Percentiles rank a stretch among this genome's conserved stretches.
Evolutionary conservation across 2,113 vertebrate genomes (phyloP).

Genomic region (Hydrochoerus hydrochaeris): DNA sequence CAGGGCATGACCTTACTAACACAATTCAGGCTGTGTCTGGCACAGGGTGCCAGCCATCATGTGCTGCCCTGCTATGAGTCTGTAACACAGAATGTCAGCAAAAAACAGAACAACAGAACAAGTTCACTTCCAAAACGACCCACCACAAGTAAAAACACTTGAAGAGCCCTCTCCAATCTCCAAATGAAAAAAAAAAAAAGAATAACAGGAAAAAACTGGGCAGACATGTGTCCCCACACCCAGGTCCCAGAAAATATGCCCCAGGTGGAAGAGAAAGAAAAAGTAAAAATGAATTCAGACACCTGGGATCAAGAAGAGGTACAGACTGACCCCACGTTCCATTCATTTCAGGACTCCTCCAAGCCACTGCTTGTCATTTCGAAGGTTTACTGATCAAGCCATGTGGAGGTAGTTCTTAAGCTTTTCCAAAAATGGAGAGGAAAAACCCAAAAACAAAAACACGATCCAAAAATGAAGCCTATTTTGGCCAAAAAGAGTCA

Average conservation of each 20-base stretch:
- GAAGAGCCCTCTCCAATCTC: not conserved
- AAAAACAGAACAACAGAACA: not conserved
- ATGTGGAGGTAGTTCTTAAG: not conserved
- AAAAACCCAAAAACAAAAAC: not conserved
- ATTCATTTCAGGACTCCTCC: conserved; percentile 17
- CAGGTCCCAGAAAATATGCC: not conserved
- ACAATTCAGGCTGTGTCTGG: not conserved
- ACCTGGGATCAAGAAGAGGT: not conserved
- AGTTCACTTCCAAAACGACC: conserved; percentile 39
- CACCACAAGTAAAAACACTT: not conserved
- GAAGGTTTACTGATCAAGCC: conserved; percentile 28
- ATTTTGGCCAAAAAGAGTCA: conserved; percentile 41
- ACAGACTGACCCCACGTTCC: not conserved
- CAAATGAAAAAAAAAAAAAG: conserved; percentile 48
- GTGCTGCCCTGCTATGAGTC: not conserved
- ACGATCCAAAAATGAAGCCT: not conserved
- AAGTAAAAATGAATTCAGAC: conserved; percentile 39
- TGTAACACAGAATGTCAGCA: not conserved
- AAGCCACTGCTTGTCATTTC: conserved; percentile 22
- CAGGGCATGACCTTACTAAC: conserved; percentile 32
- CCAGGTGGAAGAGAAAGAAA: not conserved
- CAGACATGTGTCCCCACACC: not conserved
- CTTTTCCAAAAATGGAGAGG: conserved; percentile 30
- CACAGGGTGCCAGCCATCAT: not conserved
- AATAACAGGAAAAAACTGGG: conserved; percentile 50